Conservation (phyloP, 92 coral and sea anemone genomes). For the Epizoanthus scotinus region DNA sequence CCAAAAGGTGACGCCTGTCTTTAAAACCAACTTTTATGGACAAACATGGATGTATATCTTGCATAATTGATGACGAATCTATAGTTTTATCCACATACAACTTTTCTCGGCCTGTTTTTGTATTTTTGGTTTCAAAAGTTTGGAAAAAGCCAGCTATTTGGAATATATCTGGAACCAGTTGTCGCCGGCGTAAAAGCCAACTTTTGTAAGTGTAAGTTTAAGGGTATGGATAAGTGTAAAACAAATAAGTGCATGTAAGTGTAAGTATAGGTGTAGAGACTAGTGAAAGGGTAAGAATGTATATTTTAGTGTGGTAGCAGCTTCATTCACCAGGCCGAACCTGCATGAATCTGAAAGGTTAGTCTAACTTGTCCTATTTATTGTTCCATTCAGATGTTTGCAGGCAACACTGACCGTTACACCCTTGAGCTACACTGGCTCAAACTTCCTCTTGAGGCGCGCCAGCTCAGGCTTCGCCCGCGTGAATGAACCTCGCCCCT, state of each 20-base stretch:
- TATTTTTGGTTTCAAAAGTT: too few relatives aligned
- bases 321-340: not conserved
- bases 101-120: too few relatives aligned
- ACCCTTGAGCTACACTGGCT: conserved; percentile 81
- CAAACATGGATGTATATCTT: too few relatives aligned
- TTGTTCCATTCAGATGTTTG: conserved; percentile 49
- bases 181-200: not conserved
- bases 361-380: not conserved
- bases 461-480: conserved; percentile 65
- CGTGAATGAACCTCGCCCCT: conserved; percentile 61
- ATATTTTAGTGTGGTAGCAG: not conserved
- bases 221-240: too few relatives aligned
- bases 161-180: too few relatives aligned
- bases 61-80: too few relatives aligned
- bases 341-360: not conserved
- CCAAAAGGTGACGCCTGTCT: too few relatives aligned
- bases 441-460: conserved; percentile 54
- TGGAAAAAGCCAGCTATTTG: too few relatives aligned
- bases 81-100: too few relatives aligned
- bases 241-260: too few relatives aligned
- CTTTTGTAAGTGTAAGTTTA: not conserved
- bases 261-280: not conserved
- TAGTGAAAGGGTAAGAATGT: not conserved
- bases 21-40: too few relatives aligned
- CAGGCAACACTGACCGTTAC: conserved; percentile 80